Evolutionary conservation across 2,888 invertebrate genomes (phyloP).

Genomic region (Phymatocera aterrima): DNA sequence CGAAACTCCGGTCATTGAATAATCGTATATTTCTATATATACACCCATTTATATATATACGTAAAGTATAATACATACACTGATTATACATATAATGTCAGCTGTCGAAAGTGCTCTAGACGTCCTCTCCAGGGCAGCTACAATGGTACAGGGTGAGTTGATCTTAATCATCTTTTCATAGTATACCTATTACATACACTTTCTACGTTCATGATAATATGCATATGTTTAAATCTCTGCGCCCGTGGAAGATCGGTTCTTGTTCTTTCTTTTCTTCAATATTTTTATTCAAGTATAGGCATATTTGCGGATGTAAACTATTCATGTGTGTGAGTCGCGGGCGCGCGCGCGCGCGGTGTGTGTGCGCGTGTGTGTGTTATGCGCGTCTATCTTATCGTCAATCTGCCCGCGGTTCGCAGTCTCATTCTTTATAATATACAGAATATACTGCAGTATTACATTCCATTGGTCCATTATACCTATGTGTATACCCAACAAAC

Average conservation of each 20-base stretch:
- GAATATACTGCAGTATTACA: neutral
- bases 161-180: neutral
- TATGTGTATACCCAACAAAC: too few species aligned
- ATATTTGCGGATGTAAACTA: too few species aligned
- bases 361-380: neutral
- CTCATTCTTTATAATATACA: neutral
- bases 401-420: too few species aligned
- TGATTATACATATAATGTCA: constrained; percentile 75
- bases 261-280: too few species aligned
- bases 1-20: neutral
- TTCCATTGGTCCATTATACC: constrained; percentile 25
- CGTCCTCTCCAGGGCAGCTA: constrained; percentile 91
- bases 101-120: constrained; percentile 90
- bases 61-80: neutral
- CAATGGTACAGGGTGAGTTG: constrained; percentile 85
- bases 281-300: too few species aligned
- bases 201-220: neutral
- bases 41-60: neutral
- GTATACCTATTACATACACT: neutral
- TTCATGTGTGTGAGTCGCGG: too few species aligned
- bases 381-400: constrained; percentile 9
- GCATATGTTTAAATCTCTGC: neutral
- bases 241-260: too few species aligned
- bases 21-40: neutral
- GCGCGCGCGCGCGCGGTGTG: too few species aligned